Conservation (phyloP, 2,888 invertebrate species). For the Hetaerina titia region DNA sequence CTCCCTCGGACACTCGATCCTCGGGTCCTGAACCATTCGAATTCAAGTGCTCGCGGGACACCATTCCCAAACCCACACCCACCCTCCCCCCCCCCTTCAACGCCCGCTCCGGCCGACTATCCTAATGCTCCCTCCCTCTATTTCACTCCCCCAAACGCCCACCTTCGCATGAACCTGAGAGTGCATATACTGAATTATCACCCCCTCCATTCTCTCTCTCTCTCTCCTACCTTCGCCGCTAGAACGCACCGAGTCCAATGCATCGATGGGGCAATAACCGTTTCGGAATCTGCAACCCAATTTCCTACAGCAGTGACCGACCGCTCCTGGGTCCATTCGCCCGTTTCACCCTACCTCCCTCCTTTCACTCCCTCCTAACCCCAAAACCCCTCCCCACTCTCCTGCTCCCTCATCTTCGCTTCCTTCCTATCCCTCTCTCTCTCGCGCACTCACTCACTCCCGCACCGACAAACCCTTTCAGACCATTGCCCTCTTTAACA, state of each 20-base stretch:
- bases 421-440: conserved; percentile 20
- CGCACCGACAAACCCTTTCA: conserved; percentile 8
- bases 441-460: neutral
- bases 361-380: neutral
- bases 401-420: neutral
- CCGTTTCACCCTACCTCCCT: neutral
- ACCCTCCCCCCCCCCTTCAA: neutral
- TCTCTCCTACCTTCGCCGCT: neutral
- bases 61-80: neutral
- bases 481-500: conserved; percentile 35
- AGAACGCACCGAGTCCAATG: conserved; percentile 11
- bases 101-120: neutral
- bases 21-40: neutral
- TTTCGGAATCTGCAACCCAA: conserved; percentile 47
- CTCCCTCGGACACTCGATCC: neutral
- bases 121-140: neutral
- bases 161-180: neutral
- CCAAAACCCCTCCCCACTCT: neutral
- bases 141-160: neutral
- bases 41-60: conserved; percentile 34
- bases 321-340: neutral
- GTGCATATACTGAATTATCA: conserved; percentile 46
- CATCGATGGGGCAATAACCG: conserved; percentile 59
- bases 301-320: neutral
- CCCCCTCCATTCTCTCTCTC: neutral